Conservation (phyloP, 2,113 vertebrate genomes). For the Progne subis region DNA sequence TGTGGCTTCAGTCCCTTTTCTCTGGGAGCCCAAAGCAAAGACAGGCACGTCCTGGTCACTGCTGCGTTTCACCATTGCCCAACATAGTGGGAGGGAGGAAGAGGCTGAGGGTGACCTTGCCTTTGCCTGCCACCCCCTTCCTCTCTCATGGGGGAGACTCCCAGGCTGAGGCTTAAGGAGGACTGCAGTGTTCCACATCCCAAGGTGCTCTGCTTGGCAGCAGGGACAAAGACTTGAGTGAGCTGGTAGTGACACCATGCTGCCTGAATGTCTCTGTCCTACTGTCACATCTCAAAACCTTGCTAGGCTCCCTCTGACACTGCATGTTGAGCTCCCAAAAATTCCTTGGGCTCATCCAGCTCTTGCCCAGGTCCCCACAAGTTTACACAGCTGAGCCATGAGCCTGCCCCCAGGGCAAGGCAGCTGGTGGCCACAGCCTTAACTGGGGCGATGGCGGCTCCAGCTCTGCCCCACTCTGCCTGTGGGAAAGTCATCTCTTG, state of each 20-base stretch:
- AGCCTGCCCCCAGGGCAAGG: background rate
- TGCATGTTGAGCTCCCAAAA: background rate
- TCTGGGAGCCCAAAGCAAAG: background rate
- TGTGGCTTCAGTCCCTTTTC: background rate
- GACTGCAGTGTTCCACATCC: fast-evolving
- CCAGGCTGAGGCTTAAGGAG: background rate
- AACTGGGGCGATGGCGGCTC: background rate
- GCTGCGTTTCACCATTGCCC: background rate
- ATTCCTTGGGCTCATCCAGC: background rate
- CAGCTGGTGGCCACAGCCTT: background rate
- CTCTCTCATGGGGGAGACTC: background rate
- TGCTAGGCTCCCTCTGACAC: background rate
- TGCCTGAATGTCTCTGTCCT: background rate
- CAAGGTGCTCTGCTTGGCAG: background rate
- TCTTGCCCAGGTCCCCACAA: background rate
- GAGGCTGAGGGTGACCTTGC: background rate
- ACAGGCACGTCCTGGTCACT: fast-evolving
- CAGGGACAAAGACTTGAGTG: background rate
- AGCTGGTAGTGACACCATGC: fast-evolving
- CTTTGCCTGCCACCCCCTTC: background rate
- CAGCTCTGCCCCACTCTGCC: slow-evolving; percentile 7
- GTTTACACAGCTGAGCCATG: background rate
- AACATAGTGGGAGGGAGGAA: background rate
- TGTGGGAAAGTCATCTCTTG: slow-evolving; percentile 47
- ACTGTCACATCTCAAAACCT: background rate